A percentile compares a stretch with the other conserved stretches of the same genome.
Evolutionary conservation across 2,797 vertebrate species (phyloP).

Genomic region (Manis javanica): DNA sequence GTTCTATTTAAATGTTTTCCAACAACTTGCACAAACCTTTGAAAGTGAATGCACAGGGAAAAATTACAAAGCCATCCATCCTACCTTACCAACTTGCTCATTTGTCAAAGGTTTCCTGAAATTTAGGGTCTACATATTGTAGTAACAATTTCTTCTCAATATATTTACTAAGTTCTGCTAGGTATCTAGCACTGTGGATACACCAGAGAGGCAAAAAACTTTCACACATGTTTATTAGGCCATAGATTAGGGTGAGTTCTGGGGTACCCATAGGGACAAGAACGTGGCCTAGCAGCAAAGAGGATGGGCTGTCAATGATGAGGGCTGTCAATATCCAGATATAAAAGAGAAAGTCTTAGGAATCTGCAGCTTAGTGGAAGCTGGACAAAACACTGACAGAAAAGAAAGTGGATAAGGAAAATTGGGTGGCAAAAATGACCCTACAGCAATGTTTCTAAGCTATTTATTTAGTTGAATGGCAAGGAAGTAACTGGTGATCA

Average conservation of each 20-base stretch:
- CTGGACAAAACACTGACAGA: neutral
- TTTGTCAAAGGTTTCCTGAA: constrained; percentile 40
- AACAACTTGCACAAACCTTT: neutral
- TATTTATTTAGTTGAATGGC: neutral
- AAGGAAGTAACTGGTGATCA: neutral
- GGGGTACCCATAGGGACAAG: neutral
- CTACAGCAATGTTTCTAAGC: neutral
- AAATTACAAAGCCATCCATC: neutral
- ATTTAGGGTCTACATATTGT: neutral
- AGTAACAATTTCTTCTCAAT: neutral
- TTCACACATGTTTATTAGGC: neutral
- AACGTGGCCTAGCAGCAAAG: neutral
- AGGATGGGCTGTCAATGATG: neutral
- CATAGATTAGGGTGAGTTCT: neutral
- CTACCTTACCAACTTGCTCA: neutral
- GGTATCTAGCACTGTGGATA: neutral
- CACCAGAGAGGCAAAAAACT: neutral
- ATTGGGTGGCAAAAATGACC: neutral
- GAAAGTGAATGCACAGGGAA: neutral
- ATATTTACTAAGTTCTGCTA: neutral
- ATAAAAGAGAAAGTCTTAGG: neutral
- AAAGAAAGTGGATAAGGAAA: constrained; percentile 1
- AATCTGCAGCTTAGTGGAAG: neutral
- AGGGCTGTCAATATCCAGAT: neutral
- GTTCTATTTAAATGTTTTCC: neutral